Conservation (phyloP, 1,140 invertebrate species). For the Frieseomelitta varia region DNA sequence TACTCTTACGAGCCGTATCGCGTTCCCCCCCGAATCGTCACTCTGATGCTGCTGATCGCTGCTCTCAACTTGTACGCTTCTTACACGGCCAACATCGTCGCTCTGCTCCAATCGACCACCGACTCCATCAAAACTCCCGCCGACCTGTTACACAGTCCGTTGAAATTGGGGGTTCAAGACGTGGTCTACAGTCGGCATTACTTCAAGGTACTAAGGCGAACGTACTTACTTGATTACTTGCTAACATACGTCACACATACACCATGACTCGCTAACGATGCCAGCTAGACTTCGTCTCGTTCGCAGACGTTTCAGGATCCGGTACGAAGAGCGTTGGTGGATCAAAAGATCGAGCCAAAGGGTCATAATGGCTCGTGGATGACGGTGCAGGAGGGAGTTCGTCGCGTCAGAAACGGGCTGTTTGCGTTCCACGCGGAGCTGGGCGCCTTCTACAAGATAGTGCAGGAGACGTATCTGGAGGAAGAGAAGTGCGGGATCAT, state of each 20-base stretch:
- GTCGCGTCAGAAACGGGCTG: constrained; percentile 82
- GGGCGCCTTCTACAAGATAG: constrained; percentile 84
- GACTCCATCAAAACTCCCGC: constrained; percentile 83
- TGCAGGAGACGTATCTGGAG: constrained; percentile 85
- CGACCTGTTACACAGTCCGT: constrained; percentile 84
- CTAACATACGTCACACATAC: no score
- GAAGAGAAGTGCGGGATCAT: constrained; percentile 86
- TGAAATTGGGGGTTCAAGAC: constrained; percentile 84
- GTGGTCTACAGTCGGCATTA: constrained; percentile 85
- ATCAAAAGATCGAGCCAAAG: constrained; percentile 84
- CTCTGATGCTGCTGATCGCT: constrained; percentile 68
- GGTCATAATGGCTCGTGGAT: constrained; percentile 82
- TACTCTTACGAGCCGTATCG: constrained; percentile 68
- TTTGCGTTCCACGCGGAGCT: constrained; percentile 87
- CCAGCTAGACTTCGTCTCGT: neutral
- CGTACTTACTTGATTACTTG: no score
- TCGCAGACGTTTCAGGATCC: constrained; percentile 79
- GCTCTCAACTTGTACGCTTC: constrained; percentile 83
- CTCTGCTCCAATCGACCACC: constrained; percentile 85
- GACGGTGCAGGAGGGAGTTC: constrained; percentile 83
- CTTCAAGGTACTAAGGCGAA: constrained; percentile 81
- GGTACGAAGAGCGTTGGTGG: constrained; percentile 83
- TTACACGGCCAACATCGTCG: constrained; percentile 86
- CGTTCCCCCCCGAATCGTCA: constrained; percentile 69
- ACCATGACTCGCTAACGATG: accelerated